Evolutionary conservation across 1,140 invertebrate species (phyloP).

Genomic region (Patella vulgata): DNA sequence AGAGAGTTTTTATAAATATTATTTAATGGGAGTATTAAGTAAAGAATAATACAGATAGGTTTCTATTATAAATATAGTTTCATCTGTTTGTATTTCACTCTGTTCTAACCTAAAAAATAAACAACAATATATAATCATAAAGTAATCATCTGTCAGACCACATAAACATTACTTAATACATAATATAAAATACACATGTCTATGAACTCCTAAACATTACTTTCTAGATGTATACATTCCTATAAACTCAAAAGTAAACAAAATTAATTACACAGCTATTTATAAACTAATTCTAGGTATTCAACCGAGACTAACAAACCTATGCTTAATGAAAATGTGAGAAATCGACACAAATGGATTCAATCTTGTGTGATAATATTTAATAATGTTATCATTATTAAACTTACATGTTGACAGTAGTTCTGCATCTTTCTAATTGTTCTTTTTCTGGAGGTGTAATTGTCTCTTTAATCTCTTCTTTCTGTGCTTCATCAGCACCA

Average conservation of each 20-base stretch:
- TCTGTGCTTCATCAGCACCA: constrained; percentile 78
- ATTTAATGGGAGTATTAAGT: too few species aligned
- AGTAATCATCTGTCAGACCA: too few species aligned
- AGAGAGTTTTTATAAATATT: too few species aligned
- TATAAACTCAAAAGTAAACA: too few species aligned
- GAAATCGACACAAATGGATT: neutral
- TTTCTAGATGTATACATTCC: too few species aligned
- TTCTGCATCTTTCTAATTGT: constrained; percentile 76
- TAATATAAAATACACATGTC: too few species aligned
- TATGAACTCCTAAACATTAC: too few species aligned
- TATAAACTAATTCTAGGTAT: too few species aligned
- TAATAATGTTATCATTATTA: too few species aligned
- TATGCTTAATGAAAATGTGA: neutral
- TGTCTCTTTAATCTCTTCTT: constrained; percentile 76
- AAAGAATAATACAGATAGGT: constrained; percentile 39
- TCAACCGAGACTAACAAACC: neutral
- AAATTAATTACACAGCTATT: too few species aligned
- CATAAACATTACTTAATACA: too few species aligned
- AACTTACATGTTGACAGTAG: constrained; percentile 72
- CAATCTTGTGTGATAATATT: too few species aligned
- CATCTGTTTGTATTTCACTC: constrained; percentile 76
- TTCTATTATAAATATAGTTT: constrained; percentile 78
- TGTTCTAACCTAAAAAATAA: constrained; percentile 68
- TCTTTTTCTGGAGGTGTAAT: constrained; percentile 80
- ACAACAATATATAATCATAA: neutral